Percentiles rank a stretch among this genome's conserved stretches.
Conservation (phyloP, 2,113 vertebrate genomes). For the Mungos mungo region DNA sequence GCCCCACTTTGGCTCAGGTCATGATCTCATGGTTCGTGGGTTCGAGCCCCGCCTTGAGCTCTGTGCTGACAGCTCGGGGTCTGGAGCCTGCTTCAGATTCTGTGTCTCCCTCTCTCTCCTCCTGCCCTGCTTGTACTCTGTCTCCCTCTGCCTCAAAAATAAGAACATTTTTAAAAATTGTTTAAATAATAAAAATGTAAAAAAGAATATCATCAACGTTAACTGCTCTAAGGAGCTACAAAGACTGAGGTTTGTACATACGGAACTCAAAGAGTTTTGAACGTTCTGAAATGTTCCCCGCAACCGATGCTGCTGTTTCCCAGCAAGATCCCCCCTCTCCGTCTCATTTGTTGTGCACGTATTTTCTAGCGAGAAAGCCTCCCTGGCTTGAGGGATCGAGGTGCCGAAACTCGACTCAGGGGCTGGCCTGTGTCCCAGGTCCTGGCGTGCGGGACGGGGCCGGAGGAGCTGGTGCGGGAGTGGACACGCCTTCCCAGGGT, state of each 20-base stretch:
- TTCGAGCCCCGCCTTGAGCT: too few species aligned
- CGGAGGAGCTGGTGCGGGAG: conserved; percentile 64
- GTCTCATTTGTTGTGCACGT: fast-evolving
- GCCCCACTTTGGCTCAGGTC: too few species aligned
- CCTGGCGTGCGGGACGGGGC: conserved; percentile 13
- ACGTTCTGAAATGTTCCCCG: fast-evolving
- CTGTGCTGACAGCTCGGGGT: too few species aligned
- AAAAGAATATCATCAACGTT: background rate
- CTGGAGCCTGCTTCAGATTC: too few species aligned
- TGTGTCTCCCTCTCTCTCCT: too few species aligned
- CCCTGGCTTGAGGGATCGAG: conserved; percentile 38
- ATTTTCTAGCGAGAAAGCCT: background rate
- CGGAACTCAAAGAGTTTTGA: fast-evolving
- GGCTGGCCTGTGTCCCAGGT: conserved; percentile 53
- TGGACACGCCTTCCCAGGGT: conserved; percentile 11
- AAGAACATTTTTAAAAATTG: too few species aligned
- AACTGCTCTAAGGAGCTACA: fast-evolving
- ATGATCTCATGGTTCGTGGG: too few species aligned
- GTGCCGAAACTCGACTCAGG: conserved; percentile 55
- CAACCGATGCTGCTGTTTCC: fast-evolving
- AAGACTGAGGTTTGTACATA: fast-evolving
- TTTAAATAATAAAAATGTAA: too few species aligned
- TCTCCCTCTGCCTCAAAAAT: too few species aligned
- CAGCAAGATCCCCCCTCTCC: background rate
- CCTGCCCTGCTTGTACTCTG: too few species aligned